A percentile compares a stretch with the other conserved stretches of the same genome.
phyloP scores from a whole-genome alignment of 2,113 vertebrate species.

The Craseonycteris thonglongyai region DNA sequence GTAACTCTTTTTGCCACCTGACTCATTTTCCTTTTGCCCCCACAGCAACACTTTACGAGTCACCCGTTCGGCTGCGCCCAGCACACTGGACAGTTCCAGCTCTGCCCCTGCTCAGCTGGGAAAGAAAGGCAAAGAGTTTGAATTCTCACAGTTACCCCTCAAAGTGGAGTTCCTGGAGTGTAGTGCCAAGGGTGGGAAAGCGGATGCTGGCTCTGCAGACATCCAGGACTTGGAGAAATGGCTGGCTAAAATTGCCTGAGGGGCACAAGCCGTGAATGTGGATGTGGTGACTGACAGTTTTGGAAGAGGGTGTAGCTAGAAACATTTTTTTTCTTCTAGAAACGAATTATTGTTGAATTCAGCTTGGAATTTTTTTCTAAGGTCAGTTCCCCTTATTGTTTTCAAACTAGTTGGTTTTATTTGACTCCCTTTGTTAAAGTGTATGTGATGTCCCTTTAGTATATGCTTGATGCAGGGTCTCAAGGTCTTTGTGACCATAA shows the following conservation, averaged over 20 bases:
- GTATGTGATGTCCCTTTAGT: neutral
- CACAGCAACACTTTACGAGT: slow-evolving; percentile 92
- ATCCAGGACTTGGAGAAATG: slow-evolving; percentile 86
- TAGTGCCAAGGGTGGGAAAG: slow-evolving; percentile 87
- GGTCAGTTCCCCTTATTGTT: neutral
- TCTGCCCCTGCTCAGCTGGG: slow-evolving; percentile 83
- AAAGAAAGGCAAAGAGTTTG: slow-evolving; percentile 95
- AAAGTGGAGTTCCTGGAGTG: slow-evolving; percentile 96
- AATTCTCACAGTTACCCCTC: slow-evolving; percentile 92
- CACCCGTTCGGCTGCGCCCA: slow-evolving; percentile 91
- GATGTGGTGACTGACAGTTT: neutral
- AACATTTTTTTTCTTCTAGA: slow-evolving; percentile 13
- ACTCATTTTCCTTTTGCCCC: slow-evolving; percentile 2
- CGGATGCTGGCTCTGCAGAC: slow-evolving; percentile 82
- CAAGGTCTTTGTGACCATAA: neutral
- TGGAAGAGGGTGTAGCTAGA: neutral
- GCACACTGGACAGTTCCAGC: slow-evolving; percentile 87
- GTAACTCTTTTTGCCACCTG: neutral
- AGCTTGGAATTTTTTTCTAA: neutral
- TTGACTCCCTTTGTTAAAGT: neutral
- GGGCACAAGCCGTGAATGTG: neutral
- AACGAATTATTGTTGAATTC: neutral
- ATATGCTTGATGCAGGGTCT: neutral
- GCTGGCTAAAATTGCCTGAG: slow-evolving; percentile 86
- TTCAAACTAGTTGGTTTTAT: neutral